A percentile compares a stretch with the other conserved stretches of the same genome.
Evolutionary conservation across 2,797 vertebrate species (phyloP).

Genomic region (Paramormyrops hopkinsi): DNA sequence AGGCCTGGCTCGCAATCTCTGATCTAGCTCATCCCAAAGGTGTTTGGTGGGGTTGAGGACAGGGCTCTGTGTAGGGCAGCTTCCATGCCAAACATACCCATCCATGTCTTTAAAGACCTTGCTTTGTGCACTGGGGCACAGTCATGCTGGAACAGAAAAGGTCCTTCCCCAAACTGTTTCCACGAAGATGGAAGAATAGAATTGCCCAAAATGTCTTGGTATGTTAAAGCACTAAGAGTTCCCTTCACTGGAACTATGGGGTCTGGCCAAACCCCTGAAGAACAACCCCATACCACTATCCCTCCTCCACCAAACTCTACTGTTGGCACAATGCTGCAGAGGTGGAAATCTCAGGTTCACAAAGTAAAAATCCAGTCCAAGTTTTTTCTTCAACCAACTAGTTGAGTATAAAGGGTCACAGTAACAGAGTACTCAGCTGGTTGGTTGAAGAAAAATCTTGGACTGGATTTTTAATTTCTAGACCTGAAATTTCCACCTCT

Average conservation of each 20-base stretch:
- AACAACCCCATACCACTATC: not conserved
- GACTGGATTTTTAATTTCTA: not conserved
- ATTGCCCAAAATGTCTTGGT: not conserved
- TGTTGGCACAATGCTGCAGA: not conserved
- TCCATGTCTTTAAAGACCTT: not conserved
- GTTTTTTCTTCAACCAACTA: not conserved
- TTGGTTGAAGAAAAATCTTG: not conserved
- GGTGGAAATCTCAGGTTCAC: not conserved
- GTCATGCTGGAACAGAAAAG: not conserved
- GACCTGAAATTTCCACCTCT: not conserved
- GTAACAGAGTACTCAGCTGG: not conserved
- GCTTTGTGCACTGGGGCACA: not conserved
- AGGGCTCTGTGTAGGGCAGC: not conserved
- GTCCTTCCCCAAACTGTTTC: not conserved
- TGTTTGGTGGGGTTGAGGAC: not conserved
- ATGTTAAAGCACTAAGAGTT: not conserved
- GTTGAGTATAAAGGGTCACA: not conserved
- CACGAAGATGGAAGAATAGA: not conserved
- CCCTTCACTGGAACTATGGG: not conserved
- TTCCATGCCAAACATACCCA: not conserved
- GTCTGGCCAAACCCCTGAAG: not conserved
- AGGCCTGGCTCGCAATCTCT: not conserved
- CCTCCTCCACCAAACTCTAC: not conserved
- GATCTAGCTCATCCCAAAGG: not conserved
- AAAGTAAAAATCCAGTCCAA: not conserved